Base-by-base conservation (phyloP, 1,140 invertebrate genomes). In the Eufriesea mexicana region DNA sequence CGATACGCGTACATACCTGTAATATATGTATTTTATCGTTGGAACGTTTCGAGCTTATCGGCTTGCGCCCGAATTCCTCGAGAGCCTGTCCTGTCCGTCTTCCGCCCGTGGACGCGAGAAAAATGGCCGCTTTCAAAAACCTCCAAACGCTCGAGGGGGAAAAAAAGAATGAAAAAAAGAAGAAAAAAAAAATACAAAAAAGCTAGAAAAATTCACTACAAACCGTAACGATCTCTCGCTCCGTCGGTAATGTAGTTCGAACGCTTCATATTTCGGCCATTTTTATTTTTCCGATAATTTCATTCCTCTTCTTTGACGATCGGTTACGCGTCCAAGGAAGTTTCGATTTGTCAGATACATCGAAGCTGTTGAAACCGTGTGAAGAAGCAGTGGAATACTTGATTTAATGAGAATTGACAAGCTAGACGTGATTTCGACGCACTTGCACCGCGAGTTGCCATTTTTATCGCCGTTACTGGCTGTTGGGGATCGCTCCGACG, bases 1-100 rank as follows among this genome's bases (percentile, higher is more conserved):
- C 47, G 59, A 76, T 28, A 47, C 42, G 45, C 64, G 73, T 64
- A 70, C 42, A 70, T 67, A 49, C 64, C 14, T 57, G 76, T 59
- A 62, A 76, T 64, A 61, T 55, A 59, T 28, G 62, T 42, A 51
- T 77, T n/a, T 54, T 51, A 55, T 67, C 49, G 75, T 42, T 42
- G 5, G 28, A 54, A 61, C 35, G 57, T 77, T 42, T 51, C 20
- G 47, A 64, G 42, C 74, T 76, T 51, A 35, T 66, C 74, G 47
- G 28, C 12, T 23, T 35, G 42, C 64, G 62, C 12, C 51, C 6
- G 23, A 61, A 49, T 62, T 59, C 35, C 45, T 76, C 51, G 59
- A 64, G 57, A 72, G 25, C n/a, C 12, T 64, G 42, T 35, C 12
- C 18, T 64, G 42, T 35, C 12, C 18, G n/a, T 35, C 28, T 47